Evolutionary conservation across 2,113 vertebrate species (phyloP).

Genomic region (Rhegmatorhina hoffmannsi): DNA sequence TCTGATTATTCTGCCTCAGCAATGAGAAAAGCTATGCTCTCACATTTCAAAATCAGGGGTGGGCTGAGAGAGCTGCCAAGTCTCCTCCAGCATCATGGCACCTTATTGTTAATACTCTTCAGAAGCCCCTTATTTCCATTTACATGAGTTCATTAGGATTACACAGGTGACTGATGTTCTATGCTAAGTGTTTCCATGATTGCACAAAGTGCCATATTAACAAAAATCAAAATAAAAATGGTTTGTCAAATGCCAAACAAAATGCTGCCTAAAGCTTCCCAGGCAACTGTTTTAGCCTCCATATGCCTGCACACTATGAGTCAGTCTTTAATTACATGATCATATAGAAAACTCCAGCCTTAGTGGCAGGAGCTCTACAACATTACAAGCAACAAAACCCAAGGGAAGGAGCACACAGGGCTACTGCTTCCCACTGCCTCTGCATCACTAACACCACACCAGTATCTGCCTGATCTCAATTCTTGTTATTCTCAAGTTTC

Average conservation of each 20-base stretch:
- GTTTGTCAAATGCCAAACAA: background rate
- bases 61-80: conserved; percentile 1
- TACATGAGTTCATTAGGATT: conserved; percentile 27
- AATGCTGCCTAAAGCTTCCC: background rate
- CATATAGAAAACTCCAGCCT: conserved; percentile 3
- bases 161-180: conserved; percentile 38
- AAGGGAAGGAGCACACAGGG: background rate
- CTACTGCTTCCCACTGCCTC: background rate
- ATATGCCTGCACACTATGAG: background rate
- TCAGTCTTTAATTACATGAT: conserved; percentile 42
- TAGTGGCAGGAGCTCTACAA: background rate
- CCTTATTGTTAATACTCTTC: conserved; percentile 10
- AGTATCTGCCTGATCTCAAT: background rate
- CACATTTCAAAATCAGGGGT: conserved; percentile 36
- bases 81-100: conserved; percentile 39
- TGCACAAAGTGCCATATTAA: conserved; percentile 21
- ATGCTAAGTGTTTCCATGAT: background rate
- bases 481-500: background rate
- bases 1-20: background rate
- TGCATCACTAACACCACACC: fast-evolving
- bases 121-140: conserved; percentile 46
- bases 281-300: conserved; percentile 7
- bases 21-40: background rate
- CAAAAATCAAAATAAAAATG: conserved; percentile 26
- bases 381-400: background rate